phyloP scores from a whole-genome alignment of 2,113 vertebrate genomes.

The Dromaius novaehollandiae region DNA sequence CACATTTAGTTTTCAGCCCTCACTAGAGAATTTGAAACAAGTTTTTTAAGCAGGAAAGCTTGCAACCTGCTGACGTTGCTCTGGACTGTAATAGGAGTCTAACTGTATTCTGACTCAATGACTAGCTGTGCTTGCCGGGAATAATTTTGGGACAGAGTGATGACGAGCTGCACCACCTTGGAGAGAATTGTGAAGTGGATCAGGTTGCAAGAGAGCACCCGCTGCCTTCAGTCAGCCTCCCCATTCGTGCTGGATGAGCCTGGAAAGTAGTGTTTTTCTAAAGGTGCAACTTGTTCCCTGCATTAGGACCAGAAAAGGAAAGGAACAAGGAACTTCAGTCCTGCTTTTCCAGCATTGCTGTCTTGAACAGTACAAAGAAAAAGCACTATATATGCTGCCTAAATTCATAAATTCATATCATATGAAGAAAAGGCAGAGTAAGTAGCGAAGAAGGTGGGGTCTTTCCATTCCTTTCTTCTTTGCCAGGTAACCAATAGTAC shows the following conservation, averaged over 20 bases:
- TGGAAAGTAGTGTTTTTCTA: not conserved
- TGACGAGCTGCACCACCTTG: not conserved
- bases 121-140: not conserved
- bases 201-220: not conserved
- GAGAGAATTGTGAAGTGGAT: not conserved
- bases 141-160: not conserved
- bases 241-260: rapidly evolving
- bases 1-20: not conserved
- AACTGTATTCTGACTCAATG: not conserved
- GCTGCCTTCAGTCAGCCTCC: not conserved
- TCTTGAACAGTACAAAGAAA: not conserved
- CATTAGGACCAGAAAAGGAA: not conserved
- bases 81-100: not conserved
- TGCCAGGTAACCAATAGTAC: not conserved
- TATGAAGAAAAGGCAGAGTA: not conserved
- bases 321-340: not conserved
- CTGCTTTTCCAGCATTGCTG: not conserved
- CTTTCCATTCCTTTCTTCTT: not conserved
- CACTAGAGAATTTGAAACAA: not conserved
- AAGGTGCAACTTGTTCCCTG: not conserved
- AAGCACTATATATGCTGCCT: not conserved
- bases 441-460: not conserved
- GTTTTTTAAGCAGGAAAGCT: not conserved
- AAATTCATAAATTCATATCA: not conserved
- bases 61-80: not conserved